Base-by-base conservation (phyloP, 1,140 invertebrate genomes). In the Plectrocnemia conspersa region DNA sequence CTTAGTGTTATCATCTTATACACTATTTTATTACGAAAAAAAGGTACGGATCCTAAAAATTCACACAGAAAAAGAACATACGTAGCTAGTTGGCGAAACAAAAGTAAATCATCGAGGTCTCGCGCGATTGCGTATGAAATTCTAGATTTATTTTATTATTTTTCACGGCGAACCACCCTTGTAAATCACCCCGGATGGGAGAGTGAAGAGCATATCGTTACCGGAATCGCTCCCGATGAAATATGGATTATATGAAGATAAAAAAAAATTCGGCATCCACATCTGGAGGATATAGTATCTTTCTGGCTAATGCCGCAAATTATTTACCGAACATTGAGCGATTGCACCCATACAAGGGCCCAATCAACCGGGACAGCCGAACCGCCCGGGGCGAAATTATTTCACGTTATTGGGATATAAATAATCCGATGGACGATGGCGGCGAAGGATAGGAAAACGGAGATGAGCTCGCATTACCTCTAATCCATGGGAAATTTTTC, bases 341-440 rank as follows among this genome's bases (percentile, higher is more conserved):
- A 50, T 38, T 33, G 33, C 1, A 35, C 33, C 23, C 47, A 38
- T 25, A 24, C 22, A 38, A 24, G 16, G 16, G 13, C 19, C 33
- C 47, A 16, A 50, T 50, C 47, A 38, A 15, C 29, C 19, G 21
- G 27, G 47, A 35, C 35, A 38, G 15, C 35, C 35, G 6, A 24
- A 45, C 24, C 16, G 27, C 19, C 38, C 45, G n/a, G n/a, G 4
- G 1, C 24, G 45, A 29, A 35, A 38, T 50, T 35, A 50, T 50
- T 50, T 18, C 15, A 11, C 25, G 21, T 50, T 50, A 50, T 50
- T 33, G 47, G 47, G 47, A 38, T 50, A 27, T 50, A 50, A 50
- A 50, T 50, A 36, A 50, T 50, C 25, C 7, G 22, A 3, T 3
- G 22, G 42, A 5, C n/a, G 42, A 23, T n/a, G n/a, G n/a, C n/a